phyloP scores from a whole-genome alignment of 2,888 invertebrate species.

The Sarcophaga caerulescens region DNA sequence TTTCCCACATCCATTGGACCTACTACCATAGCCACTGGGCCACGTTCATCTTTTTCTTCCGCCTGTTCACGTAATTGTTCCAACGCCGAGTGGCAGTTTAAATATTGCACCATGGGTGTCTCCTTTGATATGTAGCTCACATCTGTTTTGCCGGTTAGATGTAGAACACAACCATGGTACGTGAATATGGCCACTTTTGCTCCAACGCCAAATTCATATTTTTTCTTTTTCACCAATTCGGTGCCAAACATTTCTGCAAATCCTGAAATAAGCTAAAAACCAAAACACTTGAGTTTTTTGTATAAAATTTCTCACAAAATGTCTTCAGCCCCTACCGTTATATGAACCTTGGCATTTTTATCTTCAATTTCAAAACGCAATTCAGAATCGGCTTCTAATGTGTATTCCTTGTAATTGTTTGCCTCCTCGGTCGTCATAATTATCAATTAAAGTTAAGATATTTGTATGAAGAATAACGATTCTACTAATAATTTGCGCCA shows the following conservation, averaged over 20 bases:
- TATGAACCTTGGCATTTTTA: conserved; percentile 90
- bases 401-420: conserved; percentile 84
- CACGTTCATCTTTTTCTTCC: conserved; percentile 86
- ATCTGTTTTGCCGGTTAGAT: conserved; percentile 93
- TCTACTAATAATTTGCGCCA: no score
- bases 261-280: conserved; percentile 89
- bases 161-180: conserved; percentile 96
- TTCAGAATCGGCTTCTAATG: conserved; percentile 93
- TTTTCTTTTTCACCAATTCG: conserved; percentile 95
- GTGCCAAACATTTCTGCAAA: conserved; percentile 98
- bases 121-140: conserved; percentile 97
- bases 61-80: conserved; percentile 93
- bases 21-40: conserved; percentile 94
- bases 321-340: conserved; percentile 83
- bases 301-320: neutral
- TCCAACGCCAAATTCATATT: conserved; percentile 93
- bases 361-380: conserved; percentile 97
- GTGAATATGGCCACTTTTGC: conserved; percentile 98
- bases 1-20: conserved; percentile 99
- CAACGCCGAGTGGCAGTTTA: conserved; percentile 97
- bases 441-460: neutral
- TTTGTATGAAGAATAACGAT: no score
- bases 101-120: conserved; percentile 97
- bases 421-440: conserved; percentile 73
- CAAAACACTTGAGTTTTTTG: neutral